Conservation (phyloP, 2,888 invertebrate genomes). For the Eristalinus sepulchralis region DNA sequence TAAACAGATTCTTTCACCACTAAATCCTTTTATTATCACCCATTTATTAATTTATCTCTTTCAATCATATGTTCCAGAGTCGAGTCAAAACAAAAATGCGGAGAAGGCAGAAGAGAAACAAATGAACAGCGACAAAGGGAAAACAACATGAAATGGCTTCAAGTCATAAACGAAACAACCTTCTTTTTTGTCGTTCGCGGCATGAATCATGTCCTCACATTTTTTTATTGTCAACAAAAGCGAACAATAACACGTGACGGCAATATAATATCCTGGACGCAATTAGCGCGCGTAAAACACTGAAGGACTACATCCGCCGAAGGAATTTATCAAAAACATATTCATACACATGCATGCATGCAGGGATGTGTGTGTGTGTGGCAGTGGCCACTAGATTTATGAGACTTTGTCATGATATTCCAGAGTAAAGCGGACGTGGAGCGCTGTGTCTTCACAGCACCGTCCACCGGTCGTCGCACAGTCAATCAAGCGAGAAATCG, state of each 20-base stretch:
- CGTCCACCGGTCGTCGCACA: background rate
- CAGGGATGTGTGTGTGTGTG: background rate
- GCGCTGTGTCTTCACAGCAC: background rate
- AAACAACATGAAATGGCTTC: background rate
- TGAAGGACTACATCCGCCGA: constrained; percentile 49
- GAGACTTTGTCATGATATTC: constrained; percentile 61
- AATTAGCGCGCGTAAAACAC: constrained; percentile 61
- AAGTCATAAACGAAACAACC: constrained; percentile 16
- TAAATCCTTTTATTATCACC: constrained; percentile 43
- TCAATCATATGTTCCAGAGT: constrained; percentile 33
- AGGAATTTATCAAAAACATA: constrained; percentile 63
- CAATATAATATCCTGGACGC: constrained; percentile 62
- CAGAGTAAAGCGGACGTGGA: constrained; percentile 2
- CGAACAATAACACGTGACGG: constrained; percentile 47
- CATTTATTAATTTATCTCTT: constrained; percentile 41
- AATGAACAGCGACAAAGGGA: background rate
- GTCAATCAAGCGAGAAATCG: background rate
- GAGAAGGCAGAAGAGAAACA: background rate
- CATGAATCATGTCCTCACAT: constrained; percentile 54
- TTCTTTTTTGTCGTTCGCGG: constrained; percentile 7
- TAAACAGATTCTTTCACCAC: constrained; percentile 56
- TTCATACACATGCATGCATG: constrained; percentile 13
- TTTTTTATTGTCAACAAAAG: constrained; percentile 39
- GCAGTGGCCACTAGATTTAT: constrained; percentile 29
- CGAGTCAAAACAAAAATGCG: background rate